Base-by-base conservation (phyloP, 1,140 invertebrate genomes). In the Mactra quadrangularis region DNA sequence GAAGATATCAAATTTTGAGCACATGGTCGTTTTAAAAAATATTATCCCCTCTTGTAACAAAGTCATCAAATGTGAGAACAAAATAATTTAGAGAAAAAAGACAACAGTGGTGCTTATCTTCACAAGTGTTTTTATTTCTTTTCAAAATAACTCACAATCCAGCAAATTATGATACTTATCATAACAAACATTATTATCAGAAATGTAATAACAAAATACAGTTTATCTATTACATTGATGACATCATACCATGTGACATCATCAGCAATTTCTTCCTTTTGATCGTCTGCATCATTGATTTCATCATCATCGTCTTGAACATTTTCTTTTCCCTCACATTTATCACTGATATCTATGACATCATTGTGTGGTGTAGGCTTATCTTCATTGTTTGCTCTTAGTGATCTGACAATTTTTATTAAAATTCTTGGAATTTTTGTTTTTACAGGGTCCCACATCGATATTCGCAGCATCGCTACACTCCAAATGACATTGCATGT, bases 401-500 rank as follows among this genome's bases (percentile, higher is more conserved):
- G 35, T 9, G 2, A 19, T 3, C 17, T 35, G 13, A 62, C 59
- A 15, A 62, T 1, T 62, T 9, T 62, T 9, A 33, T 3, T 3
- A 62, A 22, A 4, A 29, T n/a, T 6, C 4, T 19, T 38, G 59
- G 31, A 4, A 62, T 22, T 19, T 3, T 27, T n/a, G 4, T 35
- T 50, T 22, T 70, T 3, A 2, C n/a, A 3, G 38, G 3, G 3
- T 25, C 1, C 38, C 38, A 70, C 4, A 1, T 45, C 11, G 64
- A 25, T 22, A 70, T 47, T 27, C 47, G 47, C 25, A 70, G 38
- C 4, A 70, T 52, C 15, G 47, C 3, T 22, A 70, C 64, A 31
- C 64, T 70, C 64, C 64, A 70, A 1, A 52, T 13, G 31, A 70
- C 47, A 31, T 9, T 29, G 11, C 19, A 7, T 3, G 64, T 70